These are phyloP conservation scores for Theodoxus fluviatilis DNA, from an alignment of 2,888 invertebrate genomes.

Conservation along the genomic window DNA sequence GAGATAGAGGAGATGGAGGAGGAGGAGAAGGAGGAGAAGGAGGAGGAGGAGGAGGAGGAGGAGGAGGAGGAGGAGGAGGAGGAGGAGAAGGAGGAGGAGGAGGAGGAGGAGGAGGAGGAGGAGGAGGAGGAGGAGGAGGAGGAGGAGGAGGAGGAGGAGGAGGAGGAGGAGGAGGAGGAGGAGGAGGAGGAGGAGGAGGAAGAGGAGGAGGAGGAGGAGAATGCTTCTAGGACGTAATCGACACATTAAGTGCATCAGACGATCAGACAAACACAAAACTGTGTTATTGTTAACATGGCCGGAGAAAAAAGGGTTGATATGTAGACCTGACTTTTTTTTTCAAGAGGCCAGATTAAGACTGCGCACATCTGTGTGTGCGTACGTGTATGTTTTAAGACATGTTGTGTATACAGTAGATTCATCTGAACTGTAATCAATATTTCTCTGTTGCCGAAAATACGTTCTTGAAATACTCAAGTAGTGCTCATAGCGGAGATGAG, in stretches of 20 bases:
- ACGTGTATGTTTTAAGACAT: not conserved
- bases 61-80: not conserved
- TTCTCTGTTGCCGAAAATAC: too few species aligned
- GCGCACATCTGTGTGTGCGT: not conserved
- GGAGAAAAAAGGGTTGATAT: too few species aligned
- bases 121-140: not conserved
- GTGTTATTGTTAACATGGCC: too few species aligned
- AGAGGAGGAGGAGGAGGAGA: not conserved
- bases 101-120: not conserved
- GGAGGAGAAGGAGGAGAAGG: not conserved
- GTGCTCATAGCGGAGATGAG: too few species aligned
- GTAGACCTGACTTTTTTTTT: too few species aligned
- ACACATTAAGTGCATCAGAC: too few species aligned
- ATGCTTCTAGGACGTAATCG: not conserved
- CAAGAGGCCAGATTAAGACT: not conserved
- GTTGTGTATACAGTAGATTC: constrained; percentile 2
- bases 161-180: not conserved
- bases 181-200: not conserved
- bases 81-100: not conserved
- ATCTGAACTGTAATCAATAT: too few species aligned
- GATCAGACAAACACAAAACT: too few species aligned
- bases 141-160: not conserved
- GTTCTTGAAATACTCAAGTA: too few species aligned
- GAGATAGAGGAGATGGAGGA: not conserved
- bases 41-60: not conserved